Conservation (phyloP, 1,140 invertebrate genomes). For the Metaphire vulgaris region DNA sequence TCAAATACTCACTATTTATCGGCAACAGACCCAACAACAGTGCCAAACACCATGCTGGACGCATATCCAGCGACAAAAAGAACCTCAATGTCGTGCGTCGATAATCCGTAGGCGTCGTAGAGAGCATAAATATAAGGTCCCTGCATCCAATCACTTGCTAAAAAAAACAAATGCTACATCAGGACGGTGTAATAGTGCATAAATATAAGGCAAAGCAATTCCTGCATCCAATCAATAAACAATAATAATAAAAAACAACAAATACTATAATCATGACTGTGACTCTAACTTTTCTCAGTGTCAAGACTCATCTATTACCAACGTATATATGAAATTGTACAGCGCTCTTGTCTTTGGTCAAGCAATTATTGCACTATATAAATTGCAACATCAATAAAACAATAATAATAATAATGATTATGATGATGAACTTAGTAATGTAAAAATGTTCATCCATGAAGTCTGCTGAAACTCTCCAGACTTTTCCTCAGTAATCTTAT, state of each 20-base stretch:
- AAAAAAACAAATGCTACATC: slow-evolving; percentile 34
- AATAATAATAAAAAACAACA: background rate
- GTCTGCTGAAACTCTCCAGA: too few relatives aligned
- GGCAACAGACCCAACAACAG: slow-evolving; percentile 60
- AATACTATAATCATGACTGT: background rate
- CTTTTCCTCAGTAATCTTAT: too few relatives aligned
- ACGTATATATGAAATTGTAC: too few relatives aligned
- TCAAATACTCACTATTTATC: slow-evolving; percentile 59
- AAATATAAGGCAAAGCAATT: background rate
- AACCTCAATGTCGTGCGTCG: slow-evolving; percentile 59
- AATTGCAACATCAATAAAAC: too few relatives aligned
- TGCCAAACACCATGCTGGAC: slow-evolving; percentile 64
- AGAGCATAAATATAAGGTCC: slow-evolving; percentile 68
- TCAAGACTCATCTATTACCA: too few relatives aligned
- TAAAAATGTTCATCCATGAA: too few relatives aligned
- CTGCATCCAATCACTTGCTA: slow-evolving; percentile 67
- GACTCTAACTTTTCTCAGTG: background rate
- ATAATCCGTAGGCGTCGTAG: slow-evolving; percentile 63
- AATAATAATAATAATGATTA: too few relatives aligned
- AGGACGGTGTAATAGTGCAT: background rate
- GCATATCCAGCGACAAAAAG: slow-evolving; percentile 66
- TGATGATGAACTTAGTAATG: too few relatives aligned
- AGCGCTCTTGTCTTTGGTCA: too few relatives aligned
- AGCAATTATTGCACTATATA: too few relatives aligned
- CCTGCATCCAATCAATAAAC: background rate